Conservation (phyloP, 2,797 vertebrate species). For the Hybognathus amarus region DNA sequence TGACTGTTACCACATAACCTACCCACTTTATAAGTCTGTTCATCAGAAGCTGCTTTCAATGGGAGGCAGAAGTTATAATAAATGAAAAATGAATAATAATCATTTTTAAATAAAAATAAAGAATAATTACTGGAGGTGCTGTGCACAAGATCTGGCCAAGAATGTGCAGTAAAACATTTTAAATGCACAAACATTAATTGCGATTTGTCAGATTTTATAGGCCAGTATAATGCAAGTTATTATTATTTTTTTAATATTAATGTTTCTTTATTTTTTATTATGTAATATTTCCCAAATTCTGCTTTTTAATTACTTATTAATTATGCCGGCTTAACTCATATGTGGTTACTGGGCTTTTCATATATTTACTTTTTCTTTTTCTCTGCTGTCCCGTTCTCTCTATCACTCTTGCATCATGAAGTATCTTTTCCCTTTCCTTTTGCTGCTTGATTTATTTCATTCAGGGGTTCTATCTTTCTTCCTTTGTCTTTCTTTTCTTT, state of each 20-base stretch:
- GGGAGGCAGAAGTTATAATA: too few species aligned
- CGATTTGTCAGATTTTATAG: neutral
- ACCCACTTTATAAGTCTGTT: neutral
- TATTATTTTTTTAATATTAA: neutral
- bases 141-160: neutral
- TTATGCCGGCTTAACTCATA: neutral
- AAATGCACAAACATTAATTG: neutral
- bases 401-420: conserved; percentile 65
- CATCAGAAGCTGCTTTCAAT: too few species aligned
- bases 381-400: neutral
- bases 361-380: neutral
- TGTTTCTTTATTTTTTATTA: neutral
- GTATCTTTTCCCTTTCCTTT: conserved; percentile 15
- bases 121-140: neutral
- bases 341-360: neutral
- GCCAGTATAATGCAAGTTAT: neutral
- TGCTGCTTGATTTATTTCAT: conserved; percentile 18
- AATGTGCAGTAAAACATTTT: neutral
- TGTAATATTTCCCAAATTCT: neutral
- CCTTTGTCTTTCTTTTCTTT: conserved; percentile 22
- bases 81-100: too few species aligned
- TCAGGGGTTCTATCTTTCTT: conserved; percentile 54
- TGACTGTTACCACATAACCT: neutral
- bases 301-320: neutral
- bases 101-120: too few species aligned